Conservation (phyloP, 2,888 invertebrate genomes). For the Diloba caeruleocephala region DNA sequence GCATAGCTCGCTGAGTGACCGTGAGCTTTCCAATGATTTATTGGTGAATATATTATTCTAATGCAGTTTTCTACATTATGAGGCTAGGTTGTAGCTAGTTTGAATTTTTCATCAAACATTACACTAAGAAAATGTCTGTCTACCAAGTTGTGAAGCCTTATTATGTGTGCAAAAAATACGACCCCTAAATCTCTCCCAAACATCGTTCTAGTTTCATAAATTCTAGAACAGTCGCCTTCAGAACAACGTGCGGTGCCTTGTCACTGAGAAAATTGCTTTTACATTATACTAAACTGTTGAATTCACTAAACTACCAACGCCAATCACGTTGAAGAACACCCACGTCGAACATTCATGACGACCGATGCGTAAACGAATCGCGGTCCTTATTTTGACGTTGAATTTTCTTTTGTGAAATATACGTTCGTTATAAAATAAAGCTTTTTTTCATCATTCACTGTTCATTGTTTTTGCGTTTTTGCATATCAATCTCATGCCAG, state of each 20-base stretch:
- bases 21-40: too few relatives aligned
- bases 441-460: conserved; percentile 1
- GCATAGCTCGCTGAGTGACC: too few relatives aligned
- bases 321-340: conserved; percentile 15
- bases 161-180: not conserved
- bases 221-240: conserved; percentile 8
- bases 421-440: not conserved
- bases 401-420: conserved; percentile 2
- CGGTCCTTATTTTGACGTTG: conserved; percentile 16
- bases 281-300: conserved; percentile 37
- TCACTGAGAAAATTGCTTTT: conserved; percentile 45
- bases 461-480: not conserved
- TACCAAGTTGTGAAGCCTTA: too few relatives aligned
- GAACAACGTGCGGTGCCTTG: conserved; percentile 16
- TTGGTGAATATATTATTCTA: too few relatives aligned
- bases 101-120: too few relatives aligned
- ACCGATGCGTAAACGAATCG: conserved; percentile 12
- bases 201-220: conserved; percentile 9
- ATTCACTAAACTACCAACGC: conserved; percentile 31
- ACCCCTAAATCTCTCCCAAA: not conserved
- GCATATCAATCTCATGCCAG: not conserved
- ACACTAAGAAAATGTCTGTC: too few relatives aligned
- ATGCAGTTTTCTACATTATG: too few relatives aligned
- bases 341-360: conserved; percentile 13
- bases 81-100: too few relatives aligned